Evolutionary conservation across 1,140 invertebrate genomes (phyloP), one percentile per base, ranked within the genome.

Genomic region (Drosophila elegans): DNA sequence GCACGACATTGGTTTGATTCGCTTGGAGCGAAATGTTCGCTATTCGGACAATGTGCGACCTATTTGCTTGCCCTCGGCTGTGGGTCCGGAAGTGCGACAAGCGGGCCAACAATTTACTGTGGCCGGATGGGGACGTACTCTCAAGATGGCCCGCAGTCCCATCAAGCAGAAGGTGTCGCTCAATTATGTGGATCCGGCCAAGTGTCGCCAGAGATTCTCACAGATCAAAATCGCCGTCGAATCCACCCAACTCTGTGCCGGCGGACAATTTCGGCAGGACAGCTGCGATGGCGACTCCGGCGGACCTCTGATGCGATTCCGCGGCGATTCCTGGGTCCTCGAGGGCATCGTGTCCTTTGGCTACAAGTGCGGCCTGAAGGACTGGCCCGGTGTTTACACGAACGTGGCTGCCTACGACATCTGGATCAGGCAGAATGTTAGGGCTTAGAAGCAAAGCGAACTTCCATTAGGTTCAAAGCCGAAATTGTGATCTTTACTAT

Each of bases 281-380:
- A 94, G 95, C 1, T 96, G 95, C 56, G 93, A 93, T 0, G 95
- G 95, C 0, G 95, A 96, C 61, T 96, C 96, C 1, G 96, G 96
- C 10, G 96, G 96, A n/a, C 94, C 93, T 0, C 38, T 94, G n/a
- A 93, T 94, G 93, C 92, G 92, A 21, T 91, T 93, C 54, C 82
- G 91, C 0, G 81, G 78, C 4, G 92, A 67, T 53, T 78, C 91
- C 73, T 94, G 93, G 93, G 77, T 94, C 4, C 93, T 94, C 1
- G 91, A 94, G 59, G 94, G 94, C 41, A 74, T 94, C 12, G 93
- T 94, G 1, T 94, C 94, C 2, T 94, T 94, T 56, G 94, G 94
- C 2, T 89, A 79, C 66, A 68, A 94, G 84, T 91, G 94, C 91
- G 64, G 92, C 53, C 49, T 92, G 38, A 59, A 86, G 52, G 61